Conservation (phyloP, 2,113 vertebrate genomes). For the Pygoscelis adeliae region DNA sequence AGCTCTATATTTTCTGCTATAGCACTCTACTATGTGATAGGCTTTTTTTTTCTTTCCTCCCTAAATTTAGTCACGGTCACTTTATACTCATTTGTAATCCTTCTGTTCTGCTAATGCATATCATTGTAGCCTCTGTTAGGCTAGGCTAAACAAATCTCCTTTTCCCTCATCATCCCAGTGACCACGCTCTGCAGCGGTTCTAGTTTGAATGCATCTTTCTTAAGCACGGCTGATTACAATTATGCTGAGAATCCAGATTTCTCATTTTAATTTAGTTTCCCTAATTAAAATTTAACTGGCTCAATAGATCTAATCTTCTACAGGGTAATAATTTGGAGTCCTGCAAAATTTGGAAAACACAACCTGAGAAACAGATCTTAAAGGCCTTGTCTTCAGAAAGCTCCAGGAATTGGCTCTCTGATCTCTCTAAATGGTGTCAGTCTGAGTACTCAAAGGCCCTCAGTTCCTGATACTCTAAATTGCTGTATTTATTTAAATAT, state of each 20-base stretch:
- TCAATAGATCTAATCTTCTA: neutral
- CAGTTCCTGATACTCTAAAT: neutral
- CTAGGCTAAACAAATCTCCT: neutral
- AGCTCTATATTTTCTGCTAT: neutral
- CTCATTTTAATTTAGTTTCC: conserved; percentile 22
- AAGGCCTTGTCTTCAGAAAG: neutral
- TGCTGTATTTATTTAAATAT: neutral
- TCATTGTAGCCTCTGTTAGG: neutral
- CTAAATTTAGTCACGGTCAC: neutral
- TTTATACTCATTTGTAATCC: neutral
- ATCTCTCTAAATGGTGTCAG: neutral
- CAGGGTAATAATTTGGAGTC: neutral
- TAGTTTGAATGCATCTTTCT: neutral
- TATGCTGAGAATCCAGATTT: neutral
- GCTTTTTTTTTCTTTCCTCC: neutral
- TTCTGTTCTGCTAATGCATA: neutral
- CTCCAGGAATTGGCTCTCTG: neutral
- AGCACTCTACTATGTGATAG: neutral
- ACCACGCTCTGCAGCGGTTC: neutral
- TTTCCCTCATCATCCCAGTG: neutral
- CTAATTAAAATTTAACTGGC: conserved; percentile 13
- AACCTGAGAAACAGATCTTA: neutral
- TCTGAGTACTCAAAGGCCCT: neutral
- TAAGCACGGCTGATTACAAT: neutral
- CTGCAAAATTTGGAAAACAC: neutral